A percentile compares a stretch with the other conserved stretches of the same genome.
These are phyloP conservation scores for Brachyalestes nurse DNA, from an alignment of 2,797 vertebrate species.

Conservation along the genomic window DNA sequence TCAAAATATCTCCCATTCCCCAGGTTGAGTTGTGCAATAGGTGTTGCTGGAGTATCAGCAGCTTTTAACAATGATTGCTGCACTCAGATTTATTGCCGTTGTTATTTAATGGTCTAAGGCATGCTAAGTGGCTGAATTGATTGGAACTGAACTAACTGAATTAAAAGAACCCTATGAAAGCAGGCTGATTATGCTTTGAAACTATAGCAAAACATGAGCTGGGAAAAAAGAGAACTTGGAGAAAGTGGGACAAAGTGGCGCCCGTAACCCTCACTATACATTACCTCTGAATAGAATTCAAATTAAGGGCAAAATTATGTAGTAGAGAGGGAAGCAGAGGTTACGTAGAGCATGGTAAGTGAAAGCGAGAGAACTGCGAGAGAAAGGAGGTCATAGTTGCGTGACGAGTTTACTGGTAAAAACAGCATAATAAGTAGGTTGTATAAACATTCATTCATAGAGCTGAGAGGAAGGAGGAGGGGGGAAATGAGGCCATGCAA, in stretches of 20 bases:
- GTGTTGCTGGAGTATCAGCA: too few relatives aligned
- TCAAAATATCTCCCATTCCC: too few relatives aligned
- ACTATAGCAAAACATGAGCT: neutral
- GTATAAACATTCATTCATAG: constrained; percentile 5
- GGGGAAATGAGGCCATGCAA: neutral
- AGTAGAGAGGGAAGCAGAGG: neutral
- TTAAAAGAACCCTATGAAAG: neutral
- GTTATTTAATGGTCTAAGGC: too few relatives aligned
- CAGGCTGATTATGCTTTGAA: neutral
- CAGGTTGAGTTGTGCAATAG: too few relatives aligned
- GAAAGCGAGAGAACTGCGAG: neutral
- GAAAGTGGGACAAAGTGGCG: neutral
- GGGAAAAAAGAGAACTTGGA: neutral
- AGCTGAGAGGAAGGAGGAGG: too few relatives aligned
- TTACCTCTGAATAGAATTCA: neutral
- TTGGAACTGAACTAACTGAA: neutral
- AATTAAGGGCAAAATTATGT: neutral
- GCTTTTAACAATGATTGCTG: too few relatives aligned
- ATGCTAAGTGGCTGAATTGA: neutral
- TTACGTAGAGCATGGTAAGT: neutral
- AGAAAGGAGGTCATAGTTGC: constrained; percentile 24
- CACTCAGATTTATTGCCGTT: too few relatives aligned
- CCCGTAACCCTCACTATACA: neutral
- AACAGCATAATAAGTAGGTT: neutral
- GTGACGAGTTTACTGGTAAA: constrained; percentile 3